Conservation (phyloP, 2,888 invertebrate genomes). For the Clitarchus hookeri region DNA sequence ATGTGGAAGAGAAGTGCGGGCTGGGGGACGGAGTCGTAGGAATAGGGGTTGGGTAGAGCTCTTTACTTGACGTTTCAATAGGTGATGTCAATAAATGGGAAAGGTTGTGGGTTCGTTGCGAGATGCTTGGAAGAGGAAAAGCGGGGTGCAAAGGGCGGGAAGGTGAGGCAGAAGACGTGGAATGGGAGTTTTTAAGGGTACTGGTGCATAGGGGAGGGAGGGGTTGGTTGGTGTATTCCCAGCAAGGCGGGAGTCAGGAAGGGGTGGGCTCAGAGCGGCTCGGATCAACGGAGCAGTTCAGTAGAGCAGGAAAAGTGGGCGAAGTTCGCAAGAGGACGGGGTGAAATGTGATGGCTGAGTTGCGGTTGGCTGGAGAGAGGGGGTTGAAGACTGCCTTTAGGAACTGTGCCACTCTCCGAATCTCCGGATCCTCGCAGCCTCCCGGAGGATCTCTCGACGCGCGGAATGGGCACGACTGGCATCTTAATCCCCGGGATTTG, state of each 20-base stretch:
- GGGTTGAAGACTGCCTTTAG: background rate
- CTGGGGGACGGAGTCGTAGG: too few relatives aligned
- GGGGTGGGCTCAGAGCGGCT: too few relatives aligned
- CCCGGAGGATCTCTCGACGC: background rate
- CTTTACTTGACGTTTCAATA: background rate
- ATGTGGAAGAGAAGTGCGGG: background rate
- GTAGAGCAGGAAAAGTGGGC: too few relatives aligned
- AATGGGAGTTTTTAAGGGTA: too few relatives aligned
- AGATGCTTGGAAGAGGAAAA: background rate
- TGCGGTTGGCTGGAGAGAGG: background rate
- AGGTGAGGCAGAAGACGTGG: too few relatives aligned
- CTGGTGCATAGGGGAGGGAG: too few relatives aligned
- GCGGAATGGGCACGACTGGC: background rate
- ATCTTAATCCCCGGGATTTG: background rate
- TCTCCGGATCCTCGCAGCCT: background rate
- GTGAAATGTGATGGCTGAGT: too few relatives aligned
- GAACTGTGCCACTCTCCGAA: background rate
- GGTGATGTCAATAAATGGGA: constrained; percentile 14
- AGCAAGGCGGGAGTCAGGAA: too few relatives aligned
- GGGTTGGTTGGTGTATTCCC: too few relatives aligned
- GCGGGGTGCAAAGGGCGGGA: too few relatives aligned
- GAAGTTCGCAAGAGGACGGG: too few relatives aligned
- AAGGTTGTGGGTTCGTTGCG: background rate
- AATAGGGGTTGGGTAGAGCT: background rate
- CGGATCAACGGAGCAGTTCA: too few relatives aligned